phyloP scores from a whole-genome alignment of 2,888 invertebrate species.

The Dinocampus coccinellae region DNA sequence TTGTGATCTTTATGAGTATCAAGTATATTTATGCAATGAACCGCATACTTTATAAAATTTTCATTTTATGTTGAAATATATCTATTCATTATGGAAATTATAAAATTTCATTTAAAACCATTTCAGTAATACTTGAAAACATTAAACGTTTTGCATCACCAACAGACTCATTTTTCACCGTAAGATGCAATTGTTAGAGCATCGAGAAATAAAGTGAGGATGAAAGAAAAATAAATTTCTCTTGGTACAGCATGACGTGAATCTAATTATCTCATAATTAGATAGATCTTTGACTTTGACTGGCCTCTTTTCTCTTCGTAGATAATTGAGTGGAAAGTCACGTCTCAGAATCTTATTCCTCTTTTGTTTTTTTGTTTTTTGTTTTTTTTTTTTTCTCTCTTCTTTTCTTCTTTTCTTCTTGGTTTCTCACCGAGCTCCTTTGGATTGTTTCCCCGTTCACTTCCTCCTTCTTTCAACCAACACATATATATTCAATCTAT shows the following conservation, averaged over 20 bases:
- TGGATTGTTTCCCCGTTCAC: too few relatives aligned
- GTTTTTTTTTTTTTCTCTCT: background rate
- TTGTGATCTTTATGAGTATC: background rate
- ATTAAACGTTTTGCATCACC: background rate
- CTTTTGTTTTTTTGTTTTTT: background rate
- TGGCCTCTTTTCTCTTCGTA: constrained; percentile 20
- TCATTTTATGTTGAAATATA: background rate
- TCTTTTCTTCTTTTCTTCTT: too few relatives aligned
- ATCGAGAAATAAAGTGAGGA: background rate
- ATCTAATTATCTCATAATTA: constrained; percentile 51
- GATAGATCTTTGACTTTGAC: constrained; percentile 44
- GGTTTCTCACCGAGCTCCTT: background rate
- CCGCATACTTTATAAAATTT: background rate
- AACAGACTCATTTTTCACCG: background rate
- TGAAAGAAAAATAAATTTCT: background rate
- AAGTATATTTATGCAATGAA: too few relatives aligned
- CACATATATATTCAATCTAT: background rate
- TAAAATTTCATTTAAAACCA: background rate
- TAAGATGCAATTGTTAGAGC: background rate
- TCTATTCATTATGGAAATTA: background rate
- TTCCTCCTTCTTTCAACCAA: background rate
- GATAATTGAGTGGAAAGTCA: constrained; percentile 45
- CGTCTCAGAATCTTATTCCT: constrained; percentile 11
- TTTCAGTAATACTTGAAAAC: too few relatives aligned
- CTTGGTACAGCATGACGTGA: background rate